Evolutionary conservation across 2,797 vertebrate genomes (phyloP), one percentile per base, ranked within the genome.

Genomic region (Hippocampus kuda): DNA sequence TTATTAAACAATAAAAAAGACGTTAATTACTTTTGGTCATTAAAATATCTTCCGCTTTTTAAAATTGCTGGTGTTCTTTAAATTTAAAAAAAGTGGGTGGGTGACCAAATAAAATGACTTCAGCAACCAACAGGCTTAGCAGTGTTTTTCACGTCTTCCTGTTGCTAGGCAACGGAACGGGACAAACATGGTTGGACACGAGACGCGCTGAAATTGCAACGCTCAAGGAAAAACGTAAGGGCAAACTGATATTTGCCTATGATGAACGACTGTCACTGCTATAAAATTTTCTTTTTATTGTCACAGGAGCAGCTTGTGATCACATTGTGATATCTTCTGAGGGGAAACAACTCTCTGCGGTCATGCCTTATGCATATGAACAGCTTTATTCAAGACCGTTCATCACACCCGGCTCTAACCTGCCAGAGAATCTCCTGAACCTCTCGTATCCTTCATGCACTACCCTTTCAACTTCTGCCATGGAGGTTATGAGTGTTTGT

Each of bases 371-470:
- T 24, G 49, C 87, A 0, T 91, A 91, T 71, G 86, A 86, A 16
- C 89, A 93, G 9, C 76, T 97, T 54, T 82, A 20, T 79, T 93
- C 93, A 11, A 77, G 67, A 77, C 90, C 96, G 0, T 91, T 74
- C 75, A 75, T 93, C 73, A 91, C 92, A 20, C 79, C 86, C 0
- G 82, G 88, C 66, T 91, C 90, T 5, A 85, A 75, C 38, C 93
- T 98, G 82, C 89, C 94, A 0, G 72, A 85, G 71, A 74, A 93
- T 76, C 86, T 98, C 51, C 91, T 99, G 66, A 84, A 78, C 51
- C 87, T 98, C n/a, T 85, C 79, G 95, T 98, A 98, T 97, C 95
- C 93, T 89, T 67, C 13, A 22, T 38, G 51, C 15, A 34, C 18
- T 27, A 12, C 10, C 54, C 11, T 13, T 38, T 12, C 53, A 10